Conservation (phyloP, 2,113 vertebrate genomes). For the Protomyctophum bolini region DNA sequence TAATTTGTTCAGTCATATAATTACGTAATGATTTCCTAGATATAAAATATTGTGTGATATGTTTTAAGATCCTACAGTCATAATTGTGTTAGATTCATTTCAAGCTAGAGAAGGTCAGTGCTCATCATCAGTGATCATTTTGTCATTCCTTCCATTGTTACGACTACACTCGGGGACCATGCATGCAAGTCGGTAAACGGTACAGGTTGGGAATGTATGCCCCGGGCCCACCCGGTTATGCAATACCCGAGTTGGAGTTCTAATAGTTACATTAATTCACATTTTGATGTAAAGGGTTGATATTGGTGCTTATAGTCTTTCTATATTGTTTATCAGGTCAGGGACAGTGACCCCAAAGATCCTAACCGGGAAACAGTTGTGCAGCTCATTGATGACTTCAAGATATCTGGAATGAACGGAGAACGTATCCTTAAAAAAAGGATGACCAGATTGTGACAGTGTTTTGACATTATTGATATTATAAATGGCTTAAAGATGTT, state of each 20-base stretch:
- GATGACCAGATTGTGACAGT: background rate
- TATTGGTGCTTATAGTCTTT: constrained; percentile 21
- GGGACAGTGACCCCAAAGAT: constrained; percentile 92
- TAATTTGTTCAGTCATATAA: background rate
- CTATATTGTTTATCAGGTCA: constrained; percentile 78
- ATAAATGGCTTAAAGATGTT: background rate
- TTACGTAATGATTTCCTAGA: background rate
- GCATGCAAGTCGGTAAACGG: too few species aligned
- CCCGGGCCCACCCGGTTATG: too few species aligned
- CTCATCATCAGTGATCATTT: too few species aligned
- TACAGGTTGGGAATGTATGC: too few species aligned
- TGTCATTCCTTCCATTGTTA: too few species aligned
- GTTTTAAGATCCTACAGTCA: background rate
- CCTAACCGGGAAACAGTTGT: constrained; percentile 92
- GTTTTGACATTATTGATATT: background rate
- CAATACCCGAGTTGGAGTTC: too few species aligned
- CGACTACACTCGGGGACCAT: too few species aligned
- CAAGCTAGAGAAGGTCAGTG: too few species aligned
- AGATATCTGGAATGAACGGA: constrained; percentile 89
- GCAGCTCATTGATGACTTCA: constrained; percentile 95
- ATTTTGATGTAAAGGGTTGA: background rate
- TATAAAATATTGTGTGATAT: background rate
- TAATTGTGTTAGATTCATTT: too few species aligned
- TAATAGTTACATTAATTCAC: too few species aligned
- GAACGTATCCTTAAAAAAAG: constrained; percentile 88